Evolutionary conservation across 2,888 invertebrate genomes (phyloP).

Genomic region (Pyrrhia umbra): DNA sequence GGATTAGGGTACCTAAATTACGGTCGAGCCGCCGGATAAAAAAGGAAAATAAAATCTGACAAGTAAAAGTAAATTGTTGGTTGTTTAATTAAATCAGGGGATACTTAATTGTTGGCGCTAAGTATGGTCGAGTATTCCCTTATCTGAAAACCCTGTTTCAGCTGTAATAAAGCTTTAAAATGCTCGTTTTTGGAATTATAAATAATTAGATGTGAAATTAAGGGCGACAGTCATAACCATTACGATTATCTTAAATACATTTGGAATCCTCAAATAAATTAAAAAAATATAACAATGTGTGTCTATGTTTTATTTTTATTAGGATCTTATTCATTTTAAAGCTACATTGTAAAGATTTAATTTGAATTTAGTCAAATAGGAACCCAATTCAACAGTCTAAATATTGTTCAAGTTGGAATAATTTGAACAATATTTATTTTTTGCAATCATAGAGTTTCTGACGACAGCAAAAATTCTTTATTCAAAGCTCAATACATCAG

Average conservation of each 20-base stretch:
- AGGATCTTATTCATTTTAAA: neutral
- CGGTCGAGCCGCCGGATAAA: conserved; percentile 70
- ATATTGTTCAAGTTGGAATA: neutral
- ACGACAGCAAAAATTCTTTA: conserved; percentile 18
- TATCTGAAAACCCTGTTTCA: conserved; percentile 51
- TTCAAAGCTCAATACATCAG: conserved; percentile 33
- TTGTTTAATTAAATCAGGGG: conserved; percentile 65
- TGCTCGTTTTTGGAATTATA: conserved; percentile 46
- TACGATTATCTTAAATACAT: conserved; percentile 39
- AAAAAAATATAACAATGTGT: neutral
- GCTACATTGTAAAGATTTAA: no score
- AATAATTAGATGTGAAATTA: conserved; percentile 50
- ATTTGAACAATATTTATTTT: neutral
- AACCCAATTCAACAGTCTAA: neutral
- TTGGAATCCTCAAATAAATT: neutral
- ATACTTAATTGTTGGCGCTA: conserved; percentile 60
- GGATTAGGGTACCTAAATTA: conserved; percentile 85
- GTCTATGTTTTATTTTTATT: neutral
- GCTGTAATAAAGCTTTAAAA: conserved; percentile 51
- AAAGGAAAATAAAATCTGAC: conserved; percentile 61
- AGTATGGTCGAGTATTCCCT: conserved; percentile 51
- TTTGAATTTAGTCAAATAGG: neutral
- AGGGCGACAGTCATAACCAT: conserved; percentile 25
- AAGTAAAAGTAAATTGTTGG: conserved; percentile 65
- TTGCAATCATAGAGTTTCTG: conserved; percentile 1